A percentile compares a stretch with the other conserved stretches of the same genome.
phyloP scores from a whole-genome alignment of 1,140 invertebrate species.

The Aphaenogaster rudis region DNA sequence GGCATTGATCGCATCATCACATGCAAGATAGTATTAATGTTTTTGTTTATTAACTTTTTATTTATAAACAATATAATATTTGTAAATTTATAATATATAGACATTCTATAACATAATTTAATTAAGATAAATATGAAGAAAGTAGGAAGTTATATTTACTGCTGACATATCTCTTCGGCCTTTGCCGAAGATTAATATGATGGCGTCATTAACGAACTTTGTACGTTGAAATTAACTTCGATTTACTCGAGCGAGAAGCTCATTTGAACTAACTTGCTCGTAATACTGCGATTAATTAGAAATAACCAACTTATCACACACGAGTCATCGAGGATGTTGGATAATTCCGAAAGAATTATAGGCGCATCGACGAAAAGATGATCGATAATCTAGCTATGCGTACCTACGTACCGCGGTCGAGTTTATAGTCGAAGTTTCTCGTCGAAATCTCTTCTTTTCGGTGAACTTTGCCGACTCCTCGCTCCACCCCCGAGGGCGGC shows the following conservation, averaged over 20 bases:
- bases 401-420: slow-evolving; percentile 17
- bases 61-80: not conserved
- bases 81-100: not conserved
- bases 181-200: slow-evolving; percentile 30
- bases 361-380: not conserved
- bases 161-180: not conserved
- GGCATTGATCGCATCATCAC: not conserved
- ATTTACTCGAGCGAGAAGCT: slow-evolving; percentile 18
- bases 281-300: slow-evolving; percentile 45
- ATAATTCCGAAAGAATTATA: slow-evolving; percentile 34
- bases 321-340: not conserved
- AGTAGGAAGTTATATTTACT: not conserved
- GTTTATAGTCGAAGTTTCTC: slow-evolving; percentile 53
- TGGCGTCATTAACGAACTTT: not conserved
- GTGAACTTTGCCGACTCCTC: slow-evolving; percentile 52
- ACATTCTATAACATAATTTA: slow-evolving; percentile 2
- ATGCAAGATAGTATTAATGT: not conserved
- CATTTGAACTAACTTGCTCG: not conserved
- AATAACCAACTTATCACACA: slow-evolving; percentile 22
- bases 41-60: not conserved
- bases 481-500: slow-evolving; percentile 14
- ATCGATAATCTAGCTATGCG: slow-evolving; percentile 43
- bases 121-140: slow-evolving; percentile 6
- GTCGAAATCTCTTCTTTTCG: slow-evolving; percentile 63
- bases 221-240: slow-evolving; percentile 10